Percentiles rank a stretch among this genome's conserved stretches.
Conservation (phyloP, 2,797 vertebrate genomes). For the Clarias laeviceps region DNA sequence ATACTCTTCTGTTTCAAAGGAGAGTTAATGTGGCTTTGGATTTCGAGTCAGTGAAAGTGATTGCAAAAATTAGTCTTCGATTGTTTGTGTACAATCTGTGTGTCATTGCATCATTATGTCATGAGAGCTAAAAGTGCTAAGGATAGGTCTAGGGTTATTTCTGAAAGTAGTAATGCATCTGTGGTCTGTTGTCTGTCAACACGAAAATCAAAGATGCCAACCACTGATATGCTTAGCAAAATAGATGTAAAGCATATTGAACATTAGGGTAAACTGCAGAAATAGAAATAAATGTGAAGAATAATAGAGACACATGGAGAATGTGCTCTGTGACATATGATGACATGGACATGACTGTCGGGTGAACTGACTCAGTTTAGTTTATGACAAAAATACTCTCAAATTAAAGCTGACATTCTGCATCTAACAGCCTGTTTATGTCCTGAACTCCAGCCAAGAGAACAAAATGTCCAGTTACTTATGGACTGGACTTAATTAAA, state of each 20-base stretch:
- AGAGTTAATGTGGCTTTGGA: neutral
- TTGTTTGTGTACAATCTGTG: neutral
- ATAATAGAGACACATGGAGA: neutral
- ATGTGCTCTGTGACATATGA: neutral
- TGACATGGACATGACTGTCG: neutral
- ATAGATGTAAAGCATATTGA: neutral
- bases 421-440: neutral
- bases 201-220: neutral
- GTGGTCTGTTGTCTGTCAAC: neutral
- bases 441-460: neutral
- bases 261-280: neutral
- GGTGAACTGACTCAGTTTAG: neutral
- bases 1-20: neutral
- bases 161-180: neutral
- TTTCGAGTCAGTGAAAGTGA: neutral
- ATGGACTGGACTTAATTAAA: neutral
- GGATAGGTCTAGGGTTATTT: conserved; percentile 7
- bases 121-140: neutral
- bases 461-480: conserved; percentile 5
- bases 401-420: conserved; percentile 10
- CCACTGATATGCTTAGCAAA: neutral
- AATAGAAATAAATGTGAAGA: neutral
- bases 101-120: conserved; percentile 2
- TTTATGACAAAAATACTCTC: neutral
- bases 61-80: neutral